phyloP scores from a whole-genome alignment of 2,797 vertebrate species.

The Taenioides sp. region DNA sequence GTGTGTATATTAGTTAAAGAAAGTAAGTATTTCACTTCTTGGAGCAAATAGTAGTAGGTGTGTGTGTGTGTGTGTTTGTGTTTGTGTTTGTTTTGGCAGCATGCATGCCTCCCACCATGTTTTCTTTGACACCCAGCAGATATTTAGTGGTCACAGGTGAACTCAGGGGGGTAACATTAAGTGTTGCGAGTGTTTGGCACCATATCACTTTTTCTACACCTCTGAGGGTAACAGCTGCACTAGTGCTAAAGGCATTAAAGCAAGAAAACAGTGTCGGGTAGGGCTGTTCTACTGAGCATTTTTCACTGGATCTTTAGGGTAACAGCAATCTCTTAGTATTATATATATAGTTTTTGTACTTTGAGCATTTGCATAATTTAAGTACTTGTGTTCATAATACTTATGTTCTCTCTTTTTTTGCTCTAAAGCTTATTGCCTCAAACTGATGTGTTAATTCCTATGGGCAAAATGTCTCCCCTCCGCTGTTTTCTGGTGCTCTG shows the following conservation, averaged over 20 bases:
- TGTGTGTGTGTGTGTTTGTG: too few species aligned
- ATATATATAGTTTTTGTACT: not conserved
- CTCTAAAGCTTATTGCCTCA: constrained; percentile 4
- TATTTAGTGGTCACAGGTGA: constrained; percentile 29
- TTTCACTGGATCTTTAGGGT: not conserved
- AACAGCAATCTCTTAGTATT: not conserved
- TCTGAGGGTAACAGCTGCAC: constrained; percentile 23
- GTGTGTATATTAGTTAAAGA: not conserved
- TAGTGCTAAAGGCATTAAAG: not conserved
- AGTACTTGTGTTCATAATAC: not conserved
- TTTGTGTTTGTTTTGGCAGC: constrained; percentile 19
- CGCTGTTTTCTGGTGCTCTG: constrained; percentile 44
- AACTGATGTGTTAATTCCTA: not conserved
- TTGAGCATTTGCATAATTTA: not conserved
- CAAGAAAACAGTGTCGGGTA: not conserved
- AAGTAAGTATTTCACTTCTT: constrained; percentile 15
- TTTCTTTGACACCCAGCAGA: constrained; percentile 19
- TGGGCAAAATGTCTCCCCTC: constrained; percentile 33
- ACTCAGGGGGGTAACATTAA: not conserved
- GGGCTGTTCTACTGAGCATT: too few species aligned
- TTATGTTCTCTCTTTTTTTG: not conserved
- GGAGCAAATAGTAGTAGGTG: constrained; percentile 6
- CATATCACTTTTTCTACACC: constrained; percentile 13
- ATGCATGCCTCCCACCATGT: not conserved
- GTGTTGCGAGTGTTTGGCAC: constrained; percentile 17